Percentiles rank a stretch among this genome's conserved stretches.
Conservation (phyloP, 2,113 vertebrate genomes). For the Aramus guarauna region DNA sequence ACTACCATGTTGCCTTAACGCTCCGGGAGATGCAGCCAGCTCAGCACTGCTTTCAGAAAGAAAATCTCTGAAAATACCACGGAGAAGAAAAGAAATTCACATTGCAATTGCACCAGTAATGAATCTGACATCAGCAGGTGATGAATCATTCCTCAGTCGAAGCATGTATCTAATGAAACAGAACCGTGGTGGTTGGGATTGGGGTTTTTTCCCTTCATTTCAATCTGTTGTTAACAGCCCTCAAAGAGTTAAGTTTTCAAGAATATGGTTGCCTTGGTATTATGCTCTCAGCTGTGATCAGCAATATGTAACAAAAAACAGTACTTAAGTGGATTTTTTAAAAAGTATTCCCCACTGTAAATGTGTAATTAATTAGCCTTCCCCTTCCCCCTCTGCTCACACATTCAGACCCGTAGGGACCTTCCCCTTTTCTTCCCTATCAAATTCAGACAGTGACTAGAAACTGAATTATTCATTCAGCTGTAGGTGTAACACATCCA, state of each 20-base stretch:
- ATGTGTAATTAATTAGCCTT: conserved; percentile 86
- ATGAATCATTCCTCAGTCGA: background rate
- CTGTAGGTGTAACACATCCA: conserved; percentile 64
- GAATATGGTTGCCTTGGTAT: conserved; percentile 44
- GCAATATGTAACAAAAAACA: conserved; percentile 48
- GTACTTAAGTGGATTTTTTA: conserved; percentile 72
- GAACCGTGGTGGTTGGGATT: background rate
- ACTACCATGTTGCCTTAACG: conserved; percentile 41
- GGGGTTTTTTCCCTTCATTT: background rate
- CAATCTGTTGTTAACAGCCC: background rate
- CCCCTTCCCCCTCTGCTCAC: conserved; percentile 55
- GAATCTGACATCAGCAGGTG: conserved; percentile 43
- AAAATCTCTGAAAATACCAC: background rate
- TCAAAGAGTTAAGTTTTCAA: conserved; percentile 47
- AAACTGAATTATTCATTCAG: conserved; percentile 65
- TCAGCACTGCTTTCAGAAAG: background rate
- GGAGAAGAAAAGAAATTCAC: conserved; percentile 9
- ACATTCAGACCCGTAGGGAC: conserved; percentile 76
- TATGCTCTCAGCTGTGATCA: conserved; percentile 51
- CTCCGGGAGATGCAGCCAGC: conserved; percentile 41
- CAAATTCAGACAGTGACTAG: conserved; percentile 58
- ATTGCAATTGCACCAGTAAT: background rate
- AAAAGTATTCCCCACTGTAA: conserved; percentile 80
- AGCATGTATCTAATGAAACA: conserved; percentile 10
- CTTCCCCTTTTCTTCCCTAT: conserved; percentile 49